These are phyloP conservation scores for Aeoliscus strigatus DNA, from an alignment of 2,797 vertebrate genomes.

Conservation along the genomic window DNA sequence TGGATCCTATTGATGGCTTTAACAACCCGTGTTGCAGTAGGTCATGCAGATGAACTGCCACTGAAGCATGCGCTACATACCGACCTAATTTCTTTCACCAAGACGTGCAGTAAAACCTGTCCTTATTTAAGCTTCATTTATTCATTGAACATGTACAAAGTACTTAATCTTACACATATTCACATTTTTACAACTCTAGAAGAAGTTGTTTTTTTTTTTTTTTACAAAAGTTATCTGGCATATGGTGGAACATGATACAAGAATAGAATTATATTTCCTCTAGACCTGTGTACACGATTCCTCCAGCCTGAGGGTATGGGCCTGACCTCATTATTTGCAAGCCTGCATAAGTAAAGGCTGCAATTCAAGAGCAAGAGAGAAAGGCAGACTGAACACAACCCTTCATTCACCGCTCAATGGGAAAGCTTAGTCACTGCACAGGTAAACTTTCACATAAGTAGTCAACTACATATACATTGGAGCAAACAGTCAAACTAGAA, in stretches of 20 bases:
- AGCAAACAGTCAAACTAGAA: too few species aligned
- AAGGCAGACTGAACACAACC: background rate
- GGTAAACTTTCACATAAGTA: too few species aligned
- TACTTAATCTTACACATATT: background rate
- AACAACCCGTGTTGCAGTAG: background rate
- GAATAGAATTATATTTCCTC: too few species aligned
- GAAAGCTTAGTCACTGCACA: too few species aligned
- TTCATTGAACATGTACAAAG: background rate
- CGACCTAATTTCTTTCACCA: conserved; percentile 5
- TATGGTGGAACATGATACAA: too few species aligned
- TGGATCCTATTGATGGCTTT: background rate
- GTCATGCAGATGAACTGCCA: background rate
- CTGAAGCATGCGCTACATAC: background rate
- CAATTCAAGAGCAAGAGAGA: background rate
- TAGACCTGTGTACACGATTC: background rate
- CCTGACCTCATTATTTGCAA: conserved; percentile 10
- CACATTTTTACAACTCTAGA: background rate
- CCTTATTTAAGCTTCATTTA: background rate
- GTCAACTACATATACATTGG: too few species aligned
- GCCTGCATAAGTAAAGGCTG: background rate
- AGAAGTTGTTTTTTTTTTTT: too few species aligned
- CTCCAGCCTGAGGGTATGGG: background rate
- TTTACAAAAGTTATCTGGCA: too few species aligned
- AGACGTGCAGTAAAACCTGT: background rate
- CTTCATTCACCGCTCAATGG: background rate